Conservation (phyloP, 2,113 vertebrate genomes). For the Ibidorhyncha struthersii region DNA sequence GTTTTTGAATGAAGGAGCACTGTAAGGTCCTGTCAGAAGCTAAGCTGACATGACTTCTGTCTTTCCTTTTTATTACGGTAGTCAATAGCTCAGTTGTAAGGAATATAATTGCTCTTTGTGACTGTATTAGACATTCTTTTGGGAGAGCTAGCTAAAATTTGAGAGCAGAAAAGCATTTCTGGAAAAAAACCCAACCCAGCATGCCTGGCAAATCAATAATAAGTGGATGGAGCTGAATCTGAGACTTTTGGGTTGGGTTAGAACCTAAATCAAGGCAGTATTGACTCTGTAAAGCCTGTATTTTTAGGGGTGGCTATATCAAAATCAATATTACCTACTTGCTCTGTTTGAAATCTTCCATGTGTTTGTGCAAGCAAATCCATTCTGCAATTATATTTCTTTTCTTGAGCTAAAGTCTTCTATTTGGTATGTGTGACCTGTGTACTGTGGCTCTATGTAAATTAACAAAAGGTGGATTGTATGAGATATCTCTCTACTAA, state of each 20-base stretch:
- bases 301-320: not conserved
- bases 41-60: slow-evolving; percentile 51
- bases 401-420: not conserved
- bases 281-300: not conserved
- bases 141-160: slow-evolving; percentile 47
- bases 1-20: slow-evolving; percentile 63
- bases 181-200: not conserved
- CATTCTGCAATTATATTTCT: not conserved
- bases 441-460: not conserved
- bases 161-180: slow-evolving; percentile 43
- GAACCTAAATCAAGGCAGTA: slow-evolving; percentile 4
- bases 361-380: not conserved
- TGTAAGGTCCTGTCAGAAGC: slow-evolving; percentile 66
- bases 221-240: not conserved
- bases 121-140: slow-evolving; percentile 53
- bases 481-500: not conserved
- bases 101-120: slow-evolving; percentile 68
- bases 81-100: slow-evolving; percentile 70
- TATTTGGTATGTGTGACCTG: not conserved
- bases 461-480: slow-evolving; percentile 1
- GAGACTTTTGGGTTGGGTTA: not conserved
- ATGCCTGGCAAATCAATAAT: slow-evolving; percentile 31
- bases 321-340: not conserved
- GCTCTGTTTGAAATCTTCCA: not conserved
- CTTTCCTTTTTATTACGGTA: slow-evolving; percentile 53